Percentiles rank a stretch among this genome's conserved stretches.
These are phyloP conservation scores for Catostylus mosaicus DNA, from an alignment of 30 jellyfish, hydroid and myxozoan species.

Conservation along the genomic window DNA sequence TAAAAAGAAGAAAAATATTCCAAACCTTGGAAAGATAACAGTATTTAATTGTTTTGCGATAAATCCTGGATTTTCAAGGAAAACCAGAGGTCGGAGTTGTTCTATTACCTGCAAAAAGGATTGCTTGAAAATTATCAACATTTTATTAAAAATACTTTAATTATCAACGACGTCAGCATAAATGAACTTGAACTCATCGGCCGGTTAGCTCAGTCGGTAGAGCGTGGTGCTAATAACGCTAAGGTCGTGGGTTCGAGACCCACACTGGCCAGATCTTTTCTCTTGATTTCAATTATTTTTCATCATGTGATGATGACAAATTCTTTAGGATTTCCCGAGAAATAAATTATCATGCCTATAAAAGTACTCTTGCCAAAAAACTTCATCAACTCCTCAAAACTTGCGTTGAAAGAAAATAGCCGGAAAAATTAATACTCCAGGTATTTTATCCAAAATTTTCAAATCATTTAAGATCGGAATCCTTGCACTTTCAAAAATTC, in stretches of 20 bases:
- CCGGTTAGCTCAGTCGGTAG: constrained; percentile 92
- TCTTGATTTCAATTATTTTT: background rate
- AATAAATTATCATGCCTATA: too few relatives aligned
- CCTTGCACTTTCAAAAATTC: background rate
- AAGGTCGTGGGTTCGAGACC: constrained; percentile 87
- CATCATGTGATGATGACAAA: too few relatives aligned
- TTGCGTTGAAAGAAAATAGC: too few relatives aligned
- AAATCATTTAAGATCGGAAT: background rate
- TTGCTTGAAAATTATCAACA: too few relatives aligned
- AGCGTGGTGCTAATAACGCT: constrained; percentile 89
- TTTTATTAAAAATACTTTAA: too few relatives aligned
- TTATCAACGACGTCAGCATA: too few relatives aligned
- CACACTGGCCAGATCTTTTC: constrained; percentile 61
- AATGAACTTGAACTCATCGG: constrained; percentile 15
- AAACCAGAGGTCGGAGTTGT: constrained; percentile 43
- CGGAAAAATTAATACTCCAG: too few relatives aligned
- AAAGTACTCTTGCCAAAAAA: background rate
- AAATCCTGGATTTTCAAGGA: constrained; percentile 61
- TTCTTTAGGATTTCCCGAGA: too few relatives aligned
- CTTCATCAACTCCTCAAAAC: too few relatives aligned
- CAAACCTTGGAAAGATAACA: constrained; percentile 43
- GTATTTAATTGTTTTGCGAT: constrained; percentile 36
- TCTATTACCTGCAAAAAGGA: constrained; percentile 40
- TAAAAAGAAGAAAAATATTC: background rate
- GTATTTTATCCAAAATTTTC: background rate